A percentile compares a stretch with the other conserved stretches of the same genome.
Evolutionary conservation across 2,888 invertebrate genomes (phyloP).

Genomic region (Nephrotoma flavescens): DNA sequence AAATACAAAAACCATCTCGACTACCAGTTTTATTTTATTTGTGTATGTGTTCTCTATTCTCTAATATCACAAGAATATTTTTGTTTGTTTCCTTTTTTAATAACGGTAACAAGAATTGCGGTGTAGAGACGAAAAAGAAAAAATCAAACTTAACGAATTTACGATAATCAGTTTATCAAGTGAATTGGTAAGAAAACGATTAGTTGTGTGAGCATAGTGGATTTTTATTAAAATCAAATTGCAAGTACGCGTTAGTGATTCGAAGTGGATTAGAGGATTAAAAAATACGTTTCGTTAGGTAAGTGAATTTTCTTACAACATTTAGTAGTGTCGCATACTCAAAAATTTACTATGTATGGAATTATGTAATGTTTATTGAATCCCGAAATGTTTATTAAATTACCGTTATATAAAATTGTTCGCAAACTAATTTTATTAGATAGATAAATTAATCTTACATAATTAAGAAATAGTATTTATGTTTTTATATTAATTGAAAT

Average conservation of each 20-base stretch:
- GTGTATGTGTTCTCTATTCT: background rate
- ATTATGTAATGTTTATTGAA: too few relatives aligned
- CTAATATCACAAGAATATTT: background rate
- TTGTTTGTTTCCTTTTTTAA: background rate
- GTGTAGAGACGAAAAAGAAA: background rate
- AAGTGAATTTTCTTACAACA: background rate
- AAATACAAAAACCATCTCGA: too few relatives aligned
- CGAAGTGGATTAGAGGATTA: too few relatives aligned
- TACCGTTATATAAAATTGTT: too few relatives aligned
- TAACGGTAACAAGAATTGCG: background rate
- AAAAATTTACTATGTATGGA: too few relatives aligned
- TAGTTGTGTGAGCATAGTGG: background rate
- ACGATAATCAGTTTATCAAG: background rate
- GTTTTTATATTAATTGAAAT: too few relatives aligned
- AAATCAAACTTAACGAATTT: background rate
- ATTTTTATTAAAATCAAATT: background rate
- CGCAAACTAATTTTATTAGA: too few relatives aligned
- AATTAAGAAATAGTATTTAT: too few relatives aligned
- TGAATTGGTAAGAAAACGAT: background rate
- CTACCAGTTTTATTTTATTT: background rate
- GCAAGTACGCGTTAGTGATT: background rate
- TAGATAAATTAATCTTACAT: too few relatives aligned
- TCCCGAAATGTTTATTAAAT: too few relatives aligned
- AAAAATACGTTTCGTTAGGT: background rate
- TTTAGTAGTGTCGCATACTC: background rate